These are phyloP conservation scores for Pipistrellus pygmaeus DNA, from an alignment of 2,797 vertebrate species.

Conservation along the genomic window DNA sequence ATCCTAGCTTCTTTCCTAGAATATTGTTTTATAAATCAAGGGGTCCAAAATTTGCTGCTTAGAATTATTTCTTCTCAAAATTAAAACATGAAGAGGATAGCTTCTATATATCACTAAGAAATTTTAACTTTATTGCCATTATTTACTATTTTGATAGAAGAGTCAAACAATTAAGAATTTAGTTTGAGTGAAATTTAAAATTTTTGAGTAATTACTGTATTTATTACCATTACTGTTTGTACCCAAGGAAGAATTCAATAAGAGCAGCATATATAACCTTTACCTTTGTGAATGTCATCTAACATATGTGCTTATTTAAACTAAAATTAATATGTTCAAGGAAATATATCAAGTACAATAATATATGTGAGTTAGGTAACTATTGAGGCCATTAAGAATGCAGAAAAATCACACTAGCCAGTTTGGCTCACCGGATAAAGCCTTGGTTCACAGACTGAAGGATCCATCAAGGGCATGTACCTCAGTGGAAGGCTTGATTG, in stretches of 20 bases:
- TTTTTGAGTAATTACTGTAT: neutral
- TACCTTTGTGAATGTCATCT: neutral
- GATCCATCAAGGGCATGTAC: too few species aligned
- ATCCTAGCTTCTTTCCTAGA: neutral
- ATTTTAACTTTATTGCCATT: neutral
- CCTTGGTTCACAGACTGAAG: too few species aligned
- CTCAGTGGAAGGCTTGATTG: too few species aligned
- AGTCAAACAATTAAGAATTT: neutral
- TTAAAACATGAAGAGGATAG: neutral
- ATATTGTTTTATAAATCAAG: neutral
- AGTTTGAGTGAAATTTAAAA: neutral
- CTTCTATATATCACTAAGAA: neutral
- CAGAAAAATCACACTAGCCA: neutral
- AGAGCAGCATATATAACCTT: neutral
- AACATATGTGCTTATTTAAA: neutral
- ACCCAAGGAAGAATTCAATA: neutral
- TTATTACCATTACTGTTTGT: neutral
- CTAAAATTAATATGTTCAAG: neutral
- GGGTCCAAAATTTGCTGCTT: neutral
- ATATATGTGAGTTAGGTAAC: neutral
- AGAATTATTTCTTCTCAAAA: neutral
- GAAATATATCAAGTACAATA: neutral
- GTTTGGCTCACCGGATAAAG: too few species aligned
- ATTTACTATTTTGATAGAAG: neutral
- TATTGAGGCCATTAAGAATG: neutral